A percentile compares a stretch with the other conserved stretches of the same genome.
These are phyloP conservation scores for Amblyopsis hoosieri DNA, from an alignment of 2,797 vertebrate genomes.

Conservation along the genomic window DNA sequence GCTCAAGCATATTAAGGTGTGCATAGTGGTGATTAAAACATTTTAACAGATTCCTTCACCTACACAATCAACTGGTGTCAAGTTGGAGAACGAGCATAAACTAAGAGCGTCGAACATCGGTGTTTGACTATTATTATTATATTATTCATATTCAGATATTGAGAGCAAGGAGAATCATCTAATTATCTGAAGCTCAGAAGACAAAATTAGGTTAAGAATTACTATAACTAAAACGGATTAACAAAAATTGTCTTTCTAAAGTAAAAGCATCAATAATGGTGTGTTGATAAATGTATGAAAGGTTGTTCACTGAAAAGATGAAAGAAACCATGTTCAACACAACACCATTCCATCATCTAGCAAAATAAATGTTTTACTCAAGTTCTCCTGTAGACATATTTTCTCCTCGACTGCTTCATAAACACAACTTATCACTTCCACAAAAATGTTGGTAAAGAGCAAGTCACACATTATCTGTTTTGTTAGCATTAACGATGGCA, in stretches of 20 bases:
- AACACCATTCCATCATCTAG: too few species aligned
- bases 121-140: constrained; percentile 63
- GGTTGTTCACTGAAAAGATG: too few species aligned
- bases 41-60: constrained; percentile 68
- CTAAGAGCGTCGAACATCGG: constrained; percentile 74
- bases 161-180: constrained; percentile 66
- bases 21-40: constrained; percentile 67
- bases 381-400: neutral
- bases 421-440: constrained; percentile 39
- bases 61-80: constrained; percentile 80
- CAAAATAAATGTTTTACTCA: too few species aligned
- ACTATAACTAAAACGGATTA: constrained; percentile 41
- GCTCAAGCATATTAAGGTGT: constrained; percentile 38
- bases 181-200: constrained; percentile 61
- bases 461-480: constrained; percentile 38
- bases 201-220: constrained; percentile 29
- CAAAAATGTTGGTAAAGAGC: constrained; percentile 23
- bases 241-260: constrained; percentile 21
- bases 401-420: constrained; percentile 28
- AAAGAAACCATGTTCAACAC: constrained; percentile 18
- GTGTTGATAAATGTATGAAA: too few species aligned
- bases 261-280: too few species aligned
- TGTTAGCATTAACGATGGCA: constrained; percentile 52
- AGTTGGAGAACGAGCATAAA: constrained; percentile 78
- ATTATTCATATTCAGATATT: constrained; percentile 81